Percentiles rank a stretch among this genome's conserved stretches.
These are phyloP conservation scores for Eueremaeus valkanovi DNA, from an alignment of 2,888 invertebrate genomes.

Conservation along the genomic window DNA sequence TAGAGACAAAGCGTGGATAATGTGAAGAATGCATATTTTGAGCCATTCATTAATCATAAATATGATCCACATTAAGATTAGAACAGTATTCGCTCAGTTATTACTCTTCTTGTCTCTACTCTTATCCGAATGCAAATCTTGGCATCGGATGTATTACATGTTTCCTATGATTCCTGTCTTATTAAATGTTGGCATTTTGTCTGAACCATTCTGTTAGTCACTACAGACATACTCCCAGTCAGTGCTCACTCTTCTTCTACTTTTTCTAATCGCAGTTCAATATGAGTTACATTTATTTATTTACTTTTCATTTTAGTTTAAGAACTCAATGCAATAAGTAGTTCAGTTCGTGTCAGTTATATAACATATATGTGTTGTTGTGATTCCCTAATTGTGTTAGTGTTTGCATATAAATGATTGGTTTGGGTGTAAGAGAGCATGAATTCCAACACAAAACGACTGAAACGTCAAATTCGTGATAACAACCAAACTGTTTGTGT, in stretches of 20 bases:
- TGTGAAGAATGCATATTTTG: neutral
- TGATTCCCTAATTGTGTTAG: neutral
- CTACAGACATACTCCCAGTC: conserved; percentile 2
- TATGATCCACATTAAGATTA: conserved; percentile 21
- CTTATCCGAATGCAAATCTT: conserved; percentile 21
- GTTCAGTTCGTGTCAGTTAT: neutral
- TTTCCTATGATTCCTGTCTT: conserved; percentile 5
- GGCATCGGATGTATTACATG: conserved; percentile 20
- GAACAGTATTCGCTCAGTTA: neutral
- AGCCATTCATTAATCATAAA: conserved; percentile 31
- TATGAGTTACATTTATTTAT: neutral
- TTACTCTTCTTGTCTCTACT: neutral
- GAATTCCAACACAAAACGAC: conserved; percentile 13
- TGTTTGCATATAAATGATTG: neutral
- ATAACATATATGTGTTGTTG: neutral
- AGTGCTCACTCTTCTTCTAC: neutral
- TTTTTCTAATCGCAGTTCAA: too few relatives aligned
- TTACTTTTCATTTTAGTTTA: neutral
- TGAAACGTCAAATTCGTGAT: conserved; percentile 25
- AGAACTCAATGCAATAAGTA: neutral
- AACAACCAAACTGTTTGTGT: conserved; percentile 19
- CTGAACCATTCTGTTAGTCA: too few relatives aligned
- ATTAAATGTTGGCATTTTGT: conserved; percentile 9
- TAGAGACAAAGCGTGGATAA: conserved; percentile 10
- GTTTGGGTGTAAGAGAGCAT: neutral